Conservation (phyloP, 2,113 vertebrate species). For the Labrus mixtus region DNA sequence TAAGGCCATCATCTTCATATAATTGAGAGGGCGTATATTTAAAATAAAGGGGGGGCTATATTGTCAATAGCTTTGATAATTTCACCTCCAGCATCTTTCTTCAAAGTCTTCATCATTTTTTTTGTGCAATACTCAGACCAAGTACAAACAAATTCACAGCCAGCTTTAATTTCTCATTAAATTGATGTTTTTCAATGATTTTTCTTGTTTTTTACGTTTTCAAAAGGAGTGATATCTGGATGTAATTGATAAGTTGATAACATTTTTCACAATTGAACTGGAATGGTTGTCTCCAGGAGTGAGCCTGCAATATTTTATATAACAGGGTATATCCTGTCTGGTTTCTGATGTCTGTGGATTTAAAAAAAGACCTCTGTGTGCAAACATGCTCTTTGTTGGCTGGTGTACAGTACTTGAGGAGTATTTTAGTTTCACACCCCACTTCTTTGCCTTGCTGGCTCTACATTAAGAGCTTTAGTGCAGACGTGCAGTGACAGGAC, state of each 20-base stretch:
- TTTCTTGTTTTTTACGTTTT: not conserved
- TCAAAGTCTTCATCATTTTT: too few species aligned
- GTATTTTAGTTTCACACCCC: conserved; percentile 61
- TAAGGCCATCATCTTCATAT: not conserved
- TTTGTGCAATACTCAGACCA: not conserved
- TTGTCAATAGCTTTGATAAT: not conserved
- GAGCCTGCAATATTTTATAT: conserved; percentile 2
- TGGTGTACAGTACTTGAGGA: conserved; percentile 38
- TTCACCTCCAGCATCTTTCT: too few species aligned
- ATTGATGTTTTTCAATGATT: not conserved
- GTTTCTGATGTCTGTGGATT: conserved; percentile 34
- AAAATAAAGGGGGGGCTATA: not conserved
- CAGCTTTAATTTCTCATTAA: not conserved
- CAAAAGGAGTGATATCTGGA: not conserved
- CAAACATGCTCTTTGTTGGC: conserved; percentile 58
- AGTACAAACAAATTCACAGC: not conserved
- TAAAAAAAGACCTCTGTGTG: conserved; percentile 27
- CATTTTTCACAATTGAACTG: not conserved
- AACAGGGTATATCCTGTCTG: conserved; percentile 9
- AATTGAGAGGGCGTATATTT: not conserved
- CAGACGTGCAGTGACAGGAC: conserved; percentile 64
- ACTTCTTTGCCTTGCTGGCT: conserved; percentile 35
- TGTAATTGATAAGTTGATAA: not conserved
- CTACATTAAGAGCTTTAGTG: conserved; percentile 41
- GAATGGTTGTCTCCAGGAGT: not conserved